phyloP scores from a whole-genome alignment of 2,888 invertebrate genomes.

The Halocaridina rubra region DNA sequence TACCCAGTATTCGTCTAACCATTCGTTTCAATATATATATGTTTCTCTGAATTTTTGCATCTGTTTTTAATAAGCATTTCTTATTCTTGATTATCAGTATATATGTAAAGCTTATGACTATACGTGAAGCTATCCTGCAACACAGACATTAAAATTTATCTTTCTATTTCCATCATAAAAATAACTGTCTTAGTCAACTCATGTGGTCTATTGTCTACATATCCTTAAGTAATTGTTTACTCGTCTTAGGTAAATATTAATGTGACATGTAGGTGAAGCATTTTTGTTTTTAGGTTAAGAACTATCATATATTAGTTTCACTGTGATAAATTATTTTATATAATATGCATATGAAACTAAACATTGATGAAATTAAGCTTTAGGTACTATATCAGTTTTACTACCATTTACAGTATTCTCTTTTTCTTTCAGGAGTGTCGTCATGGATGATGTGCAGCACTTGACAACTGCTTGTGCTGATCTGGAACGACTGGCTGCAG shows the following conservation, averaged over 20 bases:
- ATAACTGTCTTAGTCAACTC: too few relatives aligned
- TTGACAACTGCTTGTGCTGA: constrained; percentile 53
- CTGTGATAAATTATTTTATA: background rate
- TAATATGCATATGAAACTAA: background rate
- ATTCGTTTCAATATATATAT: background rate
- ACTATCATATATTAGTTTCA: background rate
- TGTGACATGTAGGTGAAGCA: too few relatives aligned
- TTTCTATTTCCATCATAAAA: too few relatives aligned
- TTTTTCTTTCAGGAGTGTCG: background rate
- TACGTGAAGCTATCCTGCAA: background rate
- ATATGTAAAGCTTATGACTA: background rate
- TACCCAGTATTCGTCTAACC: too few relatives aligned
- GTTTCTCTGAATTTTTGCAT: background rate
- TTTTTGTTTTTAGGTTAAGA: too few relatives aligned
- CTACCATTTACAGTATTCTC: background rate
- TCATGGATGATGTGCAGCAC: constrained; percentile 46
- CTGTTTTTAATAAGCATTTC: background rate
- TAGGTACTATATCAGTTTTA: background rate
- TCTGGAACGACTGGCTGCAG: constrained; percentile 56
- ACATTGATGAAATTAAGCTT: background rate
- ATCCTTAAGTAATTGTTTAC: background rate
- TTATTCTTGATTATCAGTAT: background rate
- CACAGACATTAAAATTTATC: too few relatives aligned
- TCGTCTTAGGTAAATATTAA: too few relatives aligned
- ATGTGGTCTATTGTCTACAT: too few relatives aligned